A percentile compares a stretch with the other conserved stretches of the same genome.
Evolutionary conservation across 2,888 invertebrate genomes (phyloP).

Genomic region (Nephrotoma flavescens): DNA sequence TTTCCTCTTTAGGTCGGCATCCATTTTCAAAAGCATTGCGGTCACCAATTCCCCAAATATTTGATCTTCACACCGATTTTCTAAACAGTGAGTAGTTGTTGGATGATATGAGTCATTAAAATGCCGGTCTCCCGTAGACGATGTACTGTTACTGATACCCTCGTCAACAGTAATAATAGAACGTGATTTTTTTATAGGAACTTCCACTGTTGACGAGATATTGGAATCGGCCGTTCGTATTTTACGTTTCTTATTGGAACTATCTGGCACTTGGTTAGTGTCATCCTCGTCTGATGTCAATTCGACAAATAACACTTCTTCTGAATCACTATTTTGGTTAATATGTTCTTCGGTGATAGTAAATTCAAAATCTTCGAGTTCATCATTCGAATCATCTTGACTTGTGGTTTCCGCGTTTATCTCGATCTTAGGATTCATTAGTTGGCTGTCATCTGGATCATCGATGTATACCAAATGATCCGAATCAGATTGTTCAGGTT

Average conservation of each 20-base stretch:
- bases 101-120: neutral
- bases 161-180: neutral
- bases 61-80: constrained; percentile 17
- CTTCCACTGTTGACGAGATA: neutral
- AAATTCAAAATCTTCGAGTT: neutral
- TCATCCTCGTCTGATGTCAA: neutral
- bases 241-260: neutral
- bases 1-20: constrained; percentile 15
- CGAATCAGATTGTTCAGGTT: neutral
- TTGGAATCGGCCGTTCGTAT: neutral
- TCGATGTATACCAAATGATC: neutral
- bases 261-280: neutral
- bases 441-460: neutral
- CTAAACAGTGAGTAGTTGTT: neutral
- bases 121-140: neutral
- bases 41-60: constrained; percentile 22
- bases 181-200: neutral
- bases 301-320: neutral
- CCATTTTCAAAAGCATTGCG: constrained; percentile 20
- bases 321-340: neutral
- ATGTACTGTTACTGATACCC: neutral
- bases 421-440: neutral
- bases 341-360: neutral
- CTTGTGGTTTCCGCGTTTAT: neutral
- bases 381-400: neutral